Evolutionary conservation across 1,140 invertebrate genomes (phyloP), one percentile per base, ranked within the genome.

Genomic region (Zeugodacus cucurbitae): DNA sequence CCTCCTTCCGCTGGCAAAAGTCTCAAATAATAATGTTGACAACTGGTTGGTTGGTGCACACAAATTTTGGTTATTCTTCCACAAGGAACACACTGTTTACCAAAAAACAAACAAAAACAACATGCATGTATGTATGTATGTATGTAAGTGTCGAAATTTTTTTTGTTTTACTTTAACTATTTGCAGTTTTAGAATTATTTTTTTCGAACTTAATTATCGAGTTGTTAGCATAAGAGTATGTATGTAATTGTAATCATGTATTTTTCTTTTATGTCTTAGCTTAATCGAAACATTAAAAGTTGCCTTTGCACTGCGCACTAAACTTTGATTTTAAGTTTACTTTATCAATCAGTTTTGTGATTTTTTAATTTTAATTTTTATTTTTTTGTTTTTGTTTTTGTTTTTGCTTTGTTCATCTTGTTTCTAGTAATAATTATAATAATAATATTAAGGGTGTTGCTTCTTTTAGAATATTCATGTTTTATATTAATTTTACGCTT

Each of bases 261-360:
- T 86, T 17, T 17, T 82, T 17, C 29, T n/a, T 59, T n/a, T 86
- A 86, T 86, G 58, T 86, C 58, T 86, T 86, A 82, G 37, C 22
- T 44, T 82, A 82, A 48, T 82, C 41, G 74, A 82, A 82, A 82
- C 70, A 26, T 82, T 82, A 82, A 82, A 82, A 82, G 74, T 82
- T 82, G 74, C 22, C 10, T 54, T 82, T 14, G 20, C 70, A 74
- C 29, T 86, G 82, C 82, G 48, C 54, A 57, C 41, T 54, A 54
- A 54, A 86, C 48, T 58, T 86, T 86, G 85, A 32, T 58, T 86
- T 86, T 32, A 59, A 54, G n/a, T 34, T n/a, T 86, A 37, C 4
- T 54, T 86, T 58, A 6, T 20, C 54, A 41, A 41, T 62, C n/a
- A n/a, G 58, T 26, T 26, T 62, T 62, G n/a, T 62, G 22, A 7